These are phyloP conservation scores for Julus scanicus DNA, from an alignment of 2,888 invertebrate genomes.

Conservation along the genomic window DNA sequence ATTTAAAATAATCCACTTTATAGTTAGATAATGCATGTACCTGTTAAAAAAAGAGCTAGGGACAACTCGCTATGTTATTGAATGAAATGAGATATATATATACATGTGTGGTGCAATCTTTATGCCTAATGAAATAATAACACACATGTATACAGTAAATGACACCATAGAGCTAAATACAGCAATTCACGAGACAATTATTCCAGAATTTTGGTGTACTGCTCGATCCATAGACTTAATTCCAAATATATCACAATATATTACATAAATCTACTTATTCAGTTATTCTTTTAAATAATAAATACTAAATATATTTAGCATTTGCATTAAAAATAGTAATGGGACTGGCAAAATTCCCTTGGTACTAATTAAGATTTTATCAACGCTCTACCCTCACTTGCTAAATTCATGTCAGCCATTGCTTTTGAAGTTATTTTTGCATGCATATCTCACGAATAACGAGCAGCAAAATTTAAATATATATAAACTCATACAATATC, in stretches of 20 bases:
- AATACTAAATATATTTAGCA: background rate
- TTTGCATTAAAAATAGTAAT: background rate
- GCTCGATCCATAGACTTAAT: background rate
- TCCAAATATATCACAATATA: background rate
- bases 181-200: background rate
- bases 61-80: background rate
- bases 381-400: background rate
- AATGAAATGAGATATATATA: background rate
- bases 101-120: too few species aligned
- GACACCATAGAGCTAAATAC: background rate
- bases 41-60: background rate
- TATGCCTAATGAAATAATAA: background rate
- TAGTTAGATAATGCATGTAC: background rate
- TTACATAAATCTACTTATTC: background rate
- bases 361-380: conserved; percentile 4
- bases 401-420: background rate
- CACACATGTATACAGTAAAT: background rate
- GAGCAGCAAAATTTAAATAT: background rate
- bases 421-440: background rate
- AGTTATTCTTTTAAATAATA: background rate
- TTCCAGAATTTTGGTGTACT: background rate
- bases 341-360: background rate
- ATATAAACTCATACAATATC: background rate
- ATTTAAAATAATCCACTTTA: background rate
- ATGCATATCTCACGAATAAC: background rate